Percentiles rank a stretch among this genome's conserved stretches.
phyloP scores from a whole-genome alignment of 1,140 invertebrate genomes.

The Drosophila yakuba region DNA sequence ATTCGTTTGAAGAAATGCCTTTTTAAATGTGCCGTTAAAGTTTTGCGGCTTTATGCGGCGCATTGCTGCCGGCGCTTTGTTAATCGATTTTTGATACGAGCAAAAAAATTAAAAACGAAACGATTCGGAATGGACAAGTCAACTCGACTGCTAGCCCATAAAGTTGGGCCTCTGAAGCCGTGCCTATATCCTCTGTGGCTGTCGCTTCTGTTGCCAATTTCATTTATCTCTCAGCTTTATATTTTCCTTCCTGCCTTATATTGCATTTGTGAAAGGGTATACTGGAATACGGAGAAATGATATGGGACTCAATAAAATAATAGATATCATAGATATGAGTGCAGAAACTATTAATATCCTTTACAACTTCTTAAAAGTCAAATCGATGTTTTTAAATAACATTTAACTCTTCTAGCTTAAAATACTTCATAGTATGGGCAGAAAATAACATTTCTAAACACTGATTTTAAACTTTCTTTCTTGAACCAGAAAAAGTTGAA shows the following conservation, averaged over 20 bases:
- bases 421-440: too few relatives aligned
- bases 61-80: conserved; percentile 67
- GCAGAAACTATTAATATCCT: too few relatives aligned
- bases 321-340: too few relatives aligned
- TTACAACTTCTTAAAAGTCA: too few relatives aligned
- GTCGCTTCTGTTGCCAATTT: conserved; percentile 72
- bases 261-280: conserved; percentile 19
- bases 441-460: too few relatives aligned
- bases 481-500: too few relatives aligned
- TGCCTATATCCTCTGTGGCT: conserved; percentile 41
- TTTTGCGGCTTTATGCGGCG: conserved; percentile 43
- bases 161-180: conserved; percentile 14
- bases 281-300: neutral
- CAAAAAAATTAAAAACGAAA: conserved; percentile 45
- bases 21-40: conserved; percentile 69
- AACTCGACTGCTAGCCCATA: conserved; percentile 43
- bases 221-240: conserved; percentile 79
- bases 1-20: conserved; percentile 55
- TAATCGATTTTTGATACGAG: conserved; percentile 78
- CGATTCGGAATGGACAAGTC: conserved; percentile 49
- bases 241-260: conserved; percentile 36
- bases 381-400: too few relatives aligned
- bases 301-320: too few relatives aligned
- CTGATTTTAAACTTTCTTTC: too few relatives aligned
- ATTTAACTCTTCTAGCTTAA: too few relatives aligned